Base-by-base conservation (phyloP, 1,140 invertebrate genomes). In the Atta cephalotes region DNA sequence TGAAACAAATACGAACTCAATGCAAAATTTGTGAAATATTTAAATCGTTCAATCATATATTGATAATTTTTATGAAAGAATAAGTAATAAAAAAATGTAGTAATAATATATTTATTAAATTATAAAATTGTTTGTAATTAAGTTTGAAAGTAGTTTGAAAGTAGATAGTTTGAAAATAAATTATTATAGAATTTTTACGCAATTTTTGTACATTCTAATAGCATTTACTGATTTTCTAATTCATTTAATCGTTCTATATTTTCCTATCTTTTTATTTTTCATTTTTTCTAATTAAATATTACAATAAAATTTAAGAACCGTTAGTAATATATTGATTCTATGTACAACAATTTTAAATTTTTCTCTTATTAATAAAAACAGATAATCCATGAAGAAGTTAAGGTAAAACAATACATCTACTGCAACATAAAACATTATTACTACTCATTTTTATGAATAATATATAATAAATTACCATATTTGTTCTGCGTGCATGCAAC, bases 361-460 rank as follows among this genome's bases (percentile, higher is more conserved):
- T 16, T 1, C 2, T 3, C 60, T 7, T 39, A 31, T 58, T 60
- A 60, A 31, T 45, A 71, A 60, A 71, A 82, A 6, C 7, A 53
- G 21, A 62, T 72, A 49, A 82, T 82, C 0, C 9, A 28, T 18
- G 2, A 9, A 35, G 18, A 2, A 10, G 16, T 35, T 35, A 39
- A 60, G 16, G 2, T 35, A n/a, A 45, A 74, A 74, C 1, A 74
- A 35, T 25, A 25, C 25, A 25, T 74, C 31, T 62, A 51, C n/a
- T 74, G 21, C 35, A 72, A 74, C 28, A 49, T 74, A 51, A 70
- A 70, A 70, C 51, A 70, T 51, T 62, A 82, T 72, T 82, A 12
- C 21, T n/a, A 39, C 39, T 45, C 39, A 45, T 60, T 45, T 49
- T 62, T 76, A 60, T 71, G 18, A 49, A 3, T 72, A 58, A 45